Conservation (phyloP, 2,888 invertebrate genomes). For the Thysanoteuthis rhombus region DNA sequence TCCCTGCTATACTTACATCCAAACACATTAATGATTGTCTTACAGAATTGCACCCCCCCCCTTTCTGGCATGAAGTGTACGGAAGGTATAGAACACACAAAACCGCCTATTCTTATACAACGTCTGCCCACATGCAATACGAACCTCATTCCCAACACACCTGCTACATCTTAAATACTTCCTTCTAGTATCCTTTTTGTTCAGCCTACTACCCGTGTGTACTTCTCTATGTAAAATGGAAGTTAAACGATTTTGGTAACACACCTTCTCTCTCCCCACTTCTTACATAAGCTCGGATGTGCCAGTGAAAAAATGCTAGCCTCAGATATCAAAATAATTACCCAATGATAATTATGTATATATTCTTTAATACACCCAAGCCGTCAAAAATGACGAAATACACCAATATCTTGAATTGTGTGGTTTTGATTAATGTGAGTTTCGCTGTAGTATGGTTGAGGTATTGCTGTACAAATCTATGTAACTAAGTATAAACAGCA, state of each 20-base stretch:
- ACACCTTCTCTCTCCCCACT: background rate
- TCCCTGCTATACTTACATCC: too few relatives aligned
- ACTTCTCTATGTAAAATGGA: background rate
- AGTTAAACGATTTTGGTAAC: background rate
- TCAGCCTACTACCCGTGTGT: background rate
- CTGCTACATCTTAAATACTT: background rate
- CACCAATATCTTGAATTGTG: too few relatives aligned
- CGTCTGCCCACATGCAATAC: background rate
- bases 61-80: background rate
- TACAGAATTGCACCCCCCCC: background rate
- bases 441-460: too few relatives aligned
- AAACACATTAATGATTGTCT: too few relatives aligned
- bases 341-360: too few relatives aligned
- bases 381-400: too few relatives aligned
- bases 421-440: too few relatives aligned
- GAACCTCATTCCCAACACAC: background rate
- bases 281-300: background rate
- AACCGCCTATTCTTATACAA: background rate
- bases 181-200: background rate
- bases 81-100: background rate
- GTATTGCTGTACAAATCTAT: too few relatives aligned
- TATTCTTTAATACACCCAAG: too few relatives aligned
- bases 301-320: background rate
- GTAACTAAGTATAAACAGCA: too few relatives aligned
- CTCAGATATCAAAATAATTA: too few relatives aligned